Percentiles rank a stretch among this genome's conserved stretches.
phyloP scores from a whole-genome alignment of 2,113 vertebrate genomes.

The Cathartes aura region DNA sequence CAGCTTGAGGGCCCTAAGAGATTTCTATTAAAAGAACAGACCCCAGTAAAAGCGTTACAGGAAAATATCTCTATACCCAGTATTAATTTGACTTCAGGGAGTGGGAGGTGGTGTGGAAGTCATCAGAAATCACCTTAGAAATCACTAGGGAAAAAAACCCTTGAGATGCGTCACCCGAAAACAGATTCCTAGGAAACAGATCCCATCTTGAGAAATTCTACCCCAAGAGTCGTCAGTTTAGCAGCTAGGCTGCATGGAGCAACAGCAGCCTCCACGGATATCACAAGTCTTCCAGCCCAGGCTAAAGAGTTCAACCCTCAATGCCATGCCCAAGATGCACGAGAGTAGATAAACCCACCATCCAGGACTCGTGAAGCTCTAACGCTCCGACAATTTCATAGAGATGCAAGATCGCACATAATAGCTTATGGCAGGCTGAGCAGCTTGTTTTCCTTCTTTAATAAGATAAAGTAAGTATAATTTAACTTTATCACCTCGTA shows the following conservation, averaged over 20 bases:
- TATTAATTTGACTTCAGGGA: background rate
- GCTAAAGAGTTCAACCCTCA: background rate
- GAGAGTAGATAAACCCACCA: background rate
- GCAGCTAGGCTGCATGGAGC: background rate
- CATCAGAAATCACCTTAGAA: background rate
- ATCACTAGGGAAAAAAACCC: background rate
- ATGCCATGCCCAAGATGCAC: fast-evolving
- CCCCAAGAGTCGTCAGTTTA: background rate
- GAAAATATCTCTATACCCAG: background rate
- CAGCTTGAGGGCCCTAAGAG: background rate
- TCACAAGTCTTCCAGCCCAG: background rate
- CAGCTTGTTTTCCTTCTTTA: background rate
- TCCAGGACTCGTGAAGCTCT: background rate
- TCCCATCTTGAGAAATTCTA: background rate
- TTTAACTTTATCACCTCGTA: background rate
- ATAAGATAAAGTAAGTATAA: background rate
- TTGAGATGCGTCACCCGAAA: background rate
- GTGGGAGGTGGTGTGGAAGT: background rate
- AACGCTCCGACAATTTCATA: background rate
- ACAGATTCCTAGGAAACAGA: background rate
- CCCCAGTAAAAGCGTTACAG: background rate
- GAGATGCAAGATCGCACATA: background rate
- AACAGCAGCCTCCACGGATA: background rate
- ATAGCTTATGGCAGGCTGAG: background rate
- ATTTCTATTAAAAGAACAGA: background rate